These are phyloP conservation scores for Corythornis vintsioides DNA, from an alignment of 2,113 vertebrate species.

Conservation along the genomic window DNA sequence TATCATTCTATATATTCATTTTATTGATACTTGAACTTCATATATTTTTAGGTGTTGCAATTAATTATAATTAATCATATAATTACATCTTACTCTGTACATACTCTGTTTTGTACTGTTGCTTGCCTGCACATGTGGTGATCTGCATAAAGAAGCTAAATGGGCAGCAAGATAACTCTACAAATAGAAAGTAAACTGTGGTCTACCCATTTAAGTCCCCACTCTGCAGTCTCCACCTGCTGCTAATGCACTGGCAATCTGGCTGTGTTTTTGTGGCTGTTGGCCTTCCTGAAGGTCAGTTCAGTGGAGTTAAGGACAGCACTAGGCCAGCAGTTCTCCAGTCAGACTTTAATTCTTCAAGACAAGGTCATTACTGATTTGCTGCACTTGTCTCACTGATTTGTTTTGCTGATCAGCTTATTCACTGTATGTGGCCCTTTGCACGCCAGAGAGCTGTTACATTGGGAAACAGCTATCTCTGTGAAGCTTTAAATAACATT, in stretches of 20 bases:
- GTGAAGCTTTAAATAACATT: conserved; percentile 49
- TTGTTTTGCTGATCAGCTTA: conserved; percentile 37
- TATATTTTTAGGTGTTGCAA: background rate
- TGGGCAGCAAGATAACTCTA: background rate
- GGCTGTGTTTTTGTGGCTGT: background rate
- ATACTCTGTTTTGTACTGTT: background rate
- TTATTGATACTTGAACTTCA: background rate
- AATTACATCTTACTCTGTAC: background rate
- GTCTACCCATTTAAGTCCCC: background rate
- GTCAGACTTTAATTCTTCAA: conserved; percentile 50
- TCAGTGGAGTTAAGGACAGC: background rate
- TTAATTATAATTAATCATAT: background rate
- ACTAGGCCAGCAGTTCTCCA: background rate
- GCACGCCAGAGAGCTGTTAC: conserved; percentile 29
- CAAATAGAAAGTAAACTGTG: background rate
- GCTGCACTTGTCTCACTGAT: conserved; percentile 24
- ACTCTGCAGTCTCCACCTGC: background rate
- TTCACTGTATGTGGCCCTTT: background rate
- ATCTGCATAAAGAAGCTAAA: background rate
- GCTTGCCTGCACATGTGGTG: background rate
- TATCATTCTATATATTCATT: background rate
- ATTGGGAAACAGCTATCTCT: conserved; percentile 48
- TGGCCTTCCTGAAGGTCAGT: background rate
- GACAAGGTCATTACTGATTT: conserved; percentile 42
- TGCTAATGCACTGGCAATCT: background rate